Evolutionary conservation across 2,888 invertebrate species (phyloP).

Genomic region (Deilephila elpenor): DNA sequence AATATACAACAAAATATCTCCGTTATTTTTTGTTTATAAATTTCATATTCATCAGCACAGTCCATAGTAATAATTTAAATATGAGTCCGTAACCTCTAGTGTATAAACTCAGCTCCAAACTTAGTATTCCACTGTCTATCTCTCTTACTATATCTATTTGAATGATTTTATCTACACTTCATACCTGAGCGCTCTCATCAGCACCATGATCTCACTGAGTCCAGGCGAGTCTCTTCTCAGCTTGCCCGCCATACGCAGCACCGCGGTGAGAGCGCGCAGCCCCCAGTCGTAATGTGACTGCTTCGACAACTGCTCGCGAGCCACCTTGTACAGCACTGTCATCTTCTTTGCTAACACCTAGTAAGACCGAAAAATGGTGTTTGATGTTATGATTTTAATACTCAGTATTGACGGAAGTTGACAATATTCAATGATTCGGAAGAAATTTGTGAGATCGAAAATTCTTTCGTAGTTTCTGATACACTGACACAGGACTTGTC

Average conservation of each 20-base stretch:
- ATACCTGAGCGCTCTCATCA: constrained; percentile 93
- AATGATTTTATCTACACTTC: neutral
- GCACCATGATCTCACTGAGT: constrained; percentile 92
- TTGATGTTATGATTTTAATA: too few species aligned
- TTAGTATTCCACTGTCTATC: neutral
- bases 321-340: constrained; percentile 95
- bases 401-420: too few species aligned
- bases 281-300: constrained; percentile 98
- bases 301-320: constrained; percentile 94
- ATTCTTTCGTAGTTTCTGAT: too few species aligned
- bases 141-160: neutral
- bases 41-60: too few species aligned
- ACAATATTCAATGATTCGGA: too few species aligned
- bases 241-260: constrained; percentile 95
- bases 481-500: too few species aligned
- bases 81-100: too few species aligned
- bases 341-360: constrained; percentile 94
- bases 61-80: too few species aligned
- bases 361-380: neutral
- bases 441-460: too few species aligned
- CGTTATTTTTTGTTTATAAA: too few species aligned
- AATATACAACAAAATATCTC: too few species aligned
- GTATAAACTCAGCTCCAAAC: too few species aligned
- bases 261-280: constrained; percentile 94
- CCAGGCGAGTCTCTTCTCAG: constrained; percentile 91